Evolutionary conservation across 2,113 vertebrate genomes (phyloP).

Genomic region (Glareola pratincola): DNA sequence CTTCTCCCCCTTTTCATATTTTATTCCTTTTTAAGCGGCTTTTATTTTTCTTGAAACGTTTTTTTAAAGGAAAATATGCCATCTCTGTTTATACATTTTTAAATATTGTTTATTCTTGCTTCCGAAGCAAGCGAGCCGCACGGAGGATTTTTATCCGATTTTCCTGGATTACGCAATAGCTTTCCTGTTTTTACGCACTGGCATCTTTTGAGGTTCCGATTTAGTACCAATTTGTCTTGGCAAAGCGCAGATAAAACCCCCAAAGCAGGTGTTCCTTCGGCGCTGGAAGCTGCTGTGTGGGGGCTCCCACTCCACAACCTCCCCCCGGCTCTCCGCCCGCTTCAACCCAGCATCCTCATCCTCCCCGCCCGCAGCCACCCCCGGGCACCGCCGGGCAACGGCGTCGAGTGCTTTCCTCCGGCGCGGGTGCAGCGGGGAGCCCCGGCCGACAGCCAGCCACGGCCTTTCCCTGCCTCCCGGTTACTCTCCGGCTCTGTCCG

Average conservation of each 20-base stretch:
- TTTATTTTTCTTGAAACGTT: not conserved
- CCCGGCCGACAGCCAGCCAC: not conserved
- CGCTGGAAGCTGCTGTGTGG: not conserved
- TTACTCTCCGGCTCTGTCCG: not conserved
- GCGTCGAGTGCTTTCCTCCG: not conserved
- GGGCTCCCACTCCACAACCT: not conserved
- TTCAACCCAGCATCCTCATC: not conserved
- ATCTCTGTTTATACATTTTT: conserved; percentile 49
- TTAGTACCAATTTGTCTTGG: not conserved
- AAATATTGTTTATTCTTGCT: conserved; percentile 39
- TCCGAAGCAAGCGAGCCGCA: not conserved
- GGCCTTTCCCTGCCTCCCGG: not conserved
- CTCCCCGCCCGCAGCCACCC: not conserved
- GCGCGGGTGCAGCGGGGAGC: too few species aligned
- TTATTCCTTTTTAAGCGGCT: conserved; percentile 23
- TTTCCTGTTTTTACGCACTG: not conserved
- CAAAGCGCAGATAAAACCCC: not conserved
- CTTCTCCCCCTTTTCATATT: conserved; percentile 24
- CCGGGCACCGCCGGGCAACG: accelerated
- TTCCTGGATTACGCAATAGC: not conserved
- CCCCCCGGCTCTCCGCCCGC: not conserved
- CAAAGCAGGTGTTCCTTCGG: not conserved
- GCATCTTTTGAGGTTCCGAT: not conserved
- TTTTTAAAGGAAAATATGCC: conserved; percentile 15
- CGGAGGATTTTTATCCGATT: not conserved